Percentiles rank a stretch among this genome's conserved stretches.
Evolutionary conservation across 1,140 invertebrate species (phyloP).

Genomic region (Drosophila lini): DNA sequence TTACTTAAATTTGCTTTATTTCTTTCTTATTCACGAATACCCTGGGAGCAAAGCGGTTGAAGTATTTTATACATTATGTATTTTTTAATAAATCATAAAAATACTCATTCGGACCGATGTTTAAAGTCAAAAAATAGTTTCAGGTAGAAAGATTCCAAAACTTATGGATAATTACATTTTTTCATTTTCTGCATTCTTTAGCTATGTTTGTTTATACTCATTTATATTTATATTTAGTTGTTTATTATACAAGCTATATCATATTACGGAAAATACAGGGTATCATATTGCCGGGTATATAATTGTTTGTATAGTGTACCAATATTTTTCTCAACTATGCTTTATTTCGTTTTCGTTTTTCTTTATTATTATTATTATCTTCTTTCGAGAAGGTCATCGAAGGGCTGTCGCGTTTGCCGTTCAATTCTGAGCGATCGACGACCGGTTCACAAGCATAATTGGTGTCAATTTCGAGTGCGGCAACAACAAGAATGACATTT

Average conservation of each 20-base stretch:
- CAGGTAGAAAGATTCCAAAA: not conserved
- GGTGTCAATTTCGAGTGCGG: constrained; percentile 59
- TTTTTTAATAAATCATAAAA: too few species aligned
- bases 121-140: not conserved
- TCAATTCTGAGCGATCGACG: constrained; percentile 56
- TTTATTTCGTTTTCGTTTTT: not conserved
- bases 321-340: not conserved
- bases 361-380: constrained; percentile 14
- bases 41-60: not conserved
- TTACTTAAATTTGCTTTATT: constrained; percentile 9
- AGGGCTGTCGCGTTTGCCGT: constrained; percentile 33
- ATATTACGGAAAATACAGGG: not conserved
- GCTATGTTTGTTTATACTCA: too few species aligned
- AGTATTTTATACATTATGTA: too few species aligned
- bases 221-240: not conserved
- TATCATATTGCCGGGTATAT: not conserved
- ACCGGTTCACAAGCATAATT: constrained; percentile 64
- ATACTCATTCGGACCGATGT: too few species aligned
- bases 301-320: not conserved
- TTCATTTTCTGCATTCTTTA: too few species aligned
- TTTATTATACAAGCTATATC: not conserved
- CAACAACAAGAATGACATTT: constrained; percentile 5
- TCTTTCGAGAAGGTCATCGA: constrained; percentile 60
- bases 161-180: too few species aligned
- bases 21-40: not conserved